A percentile compares a stretch with the other conserved stretches of the same genome.
Evolutionary conservation across 2,888 invertebrate species (phyloP).

Genomic region (Oscheius onirici): DNA sequence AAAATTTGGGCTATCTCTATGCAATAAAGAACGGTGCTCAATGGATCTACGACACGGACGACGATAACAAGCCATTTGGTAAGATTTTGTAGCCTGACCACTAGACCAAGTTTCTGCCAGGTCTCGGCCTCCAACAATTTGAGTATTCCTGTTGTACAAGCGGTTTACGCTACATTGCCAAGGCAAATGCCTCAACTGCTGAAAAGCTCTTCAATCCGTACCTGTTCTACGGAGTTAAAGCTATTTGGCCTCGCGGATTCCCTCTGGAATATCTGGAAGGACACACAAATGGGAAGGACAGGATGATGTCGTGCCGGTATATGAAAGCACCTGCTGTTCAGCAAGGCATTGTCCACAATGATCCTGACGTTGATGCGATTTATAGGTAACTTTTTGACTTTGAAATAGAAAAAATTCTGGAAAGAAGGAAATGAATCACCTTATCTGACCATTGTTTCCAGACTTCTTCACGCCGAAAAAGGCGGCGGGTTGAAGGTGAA

Average conservation of each 20-base stretch:
- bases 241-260: slow-evolving; percentile 55
- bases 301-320: slow-evolving; percentile 35
- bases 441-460: no score
- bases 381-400: background rate
- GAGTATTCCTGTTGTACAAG: slow-evolving; percentile 31
- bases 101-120: slow-evolving; percentile 33
- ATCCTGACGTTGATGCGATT: slow-evolving; percentile 3
- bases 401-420: no score
- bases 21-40: slow-evolving; percentile 39
- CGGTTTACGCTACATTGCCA: slow-evolving; percentile 34
- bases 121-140: slow-evolving; percentile 47
- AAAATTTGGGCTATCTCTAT: slow-evolving; percentile 37
- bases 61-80: slow-evolving; percentile 39
- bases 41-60: slow-evolving; percentile 47
- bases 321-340: slow-evolving; percentile 48
- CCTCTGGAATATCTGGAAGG: slow-evolving; percentile 40
- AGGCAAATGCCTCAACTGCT: background rate
- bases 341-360: slow-evolving; percentile 41
- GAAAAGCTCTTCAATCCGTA: slow-evolving; percentile 51
- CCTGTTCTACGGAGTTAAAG: slow-evolving; percentile 38
- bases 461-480: slow-evolving; percentile 44
- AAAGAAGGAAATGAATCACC: background rate
- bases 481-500: slow-evolving; percentile 36
- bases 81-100: background rate
- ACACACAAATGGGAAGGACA: slow-evolving; percentile 39